Base-by-base conservation (phyloP, 1,140 invertebrate genomes). In the Drosophila bifasciata region DNA sequence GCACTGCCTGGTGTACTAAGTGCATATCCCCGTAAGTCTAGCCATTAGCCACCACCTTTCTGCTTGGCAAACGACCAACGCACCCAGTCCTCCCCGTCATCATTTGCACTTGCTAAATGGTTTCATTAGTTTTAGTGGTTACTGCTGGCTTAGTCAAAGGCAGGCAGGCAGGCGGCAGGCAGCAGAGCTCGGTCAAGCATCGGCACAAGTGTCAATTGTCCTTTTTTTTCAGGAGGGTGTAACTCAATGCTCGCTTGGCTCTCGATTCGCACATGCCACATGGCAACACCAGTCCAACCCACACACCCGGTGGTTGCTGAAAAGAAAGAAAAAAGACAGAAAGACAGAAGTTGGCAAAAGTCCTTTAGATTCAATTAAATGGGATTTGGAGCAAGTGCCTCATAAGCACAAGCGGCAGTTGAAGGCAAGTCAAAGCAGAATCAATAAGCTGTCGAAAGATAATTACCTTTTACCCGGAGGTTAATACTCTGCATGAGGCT, bases 101-200 rank as follows among this genome's bases (percentile, higher is more conserved):
- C 69, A 61, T 63, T 81, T 67, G 76, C 70, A 72, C 77, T 79
- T 52, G 67, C 76, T 70, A 81, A 88, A 88, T 88, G 83, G 75
- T 83, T 88, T 88, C 83, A 88, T 89, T 88, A 88, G 78, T 76
- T 69, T 88, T 69, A 84, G 83, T 83, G 83, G 81, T 86, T 88
- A 88, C 60, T 84, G 32, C 32, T 5, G 32, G 32, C 32, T 36
- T 36, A 36, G 32, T 36, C 11, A 11, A 36, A 13, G 32, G 32
- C 11, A 13, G 32, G 32, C 28, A 64, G 75, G 75, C n/a, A n/a
- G n/a, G n/a, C n/a, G 32, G 32, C 11, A 13, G 32, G 32, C 28
- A 64, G 64, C 74, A 36, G 43, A 60, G 76, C 55, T 60, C 73
- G 62, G 63, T 64, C 73, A 75, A 71, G 68, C 63, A 61, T 50